Conservation (phyloP, 1,140 invertebrate species). For the Macrosteles quadrilineatus region DNA sequence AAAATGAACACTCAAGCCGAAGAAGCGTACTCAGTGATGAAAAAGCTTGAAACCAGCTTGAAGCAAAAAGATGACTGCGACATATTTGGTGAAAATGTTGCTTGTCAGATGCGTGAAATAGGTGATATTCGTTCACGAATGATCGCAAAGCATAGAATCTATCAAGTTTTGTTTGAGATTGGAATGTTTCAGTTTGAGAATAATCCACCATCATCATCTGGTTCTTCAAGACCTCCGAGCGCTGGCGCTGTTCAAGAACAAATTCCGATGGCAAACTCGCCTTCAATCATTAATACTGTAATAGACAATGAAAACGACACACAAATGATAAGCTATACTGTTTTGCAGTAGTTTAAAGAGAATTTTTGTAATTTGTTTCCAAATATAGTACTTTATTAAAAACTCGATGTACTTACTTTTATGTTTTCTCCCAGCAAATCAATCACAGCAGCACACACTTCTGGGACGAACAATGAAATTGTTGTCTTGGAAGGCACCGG, state of each 20-base stretch:
- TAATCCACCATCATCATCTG: neutral
- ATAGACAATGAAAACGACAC: neutral
- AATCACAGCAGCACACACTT: neutral
- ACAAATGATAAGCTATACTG: neutral
- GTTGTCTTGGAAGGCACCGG: neutral
- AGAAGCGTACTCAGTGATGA: conserved; percentile 1
- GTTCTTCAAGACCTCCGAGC: neutral
- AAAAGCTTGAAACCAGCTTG: neutral
- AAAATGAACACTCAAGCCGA: neutral
- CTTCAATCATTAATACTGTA: neutral
- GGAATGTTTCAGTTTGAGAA: neutral
- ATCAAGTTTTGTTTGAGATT: conserved; percentile 17
- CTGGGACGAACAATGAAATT: neutral
- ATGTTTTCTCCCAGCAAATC: neutral
- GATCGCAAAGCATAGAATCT: conserved; percentile 6
- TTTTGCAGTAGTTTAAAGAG: conserved; percentile 2
- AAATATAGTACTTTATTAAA: neutral
- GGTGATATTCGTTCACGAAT: neutral
- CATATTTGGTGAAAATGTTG: conserved; percentile 1
- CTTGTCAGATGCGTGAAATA: neutral
- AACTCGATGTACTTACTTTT: neutral
- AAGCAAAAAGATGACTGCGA: conserved; percentile 13
- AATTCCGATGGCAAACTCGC: neutral
- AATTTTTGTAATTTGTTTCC: neutral
- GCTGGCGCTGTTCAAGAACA: neutral